Base-by-base conservation (phyloP, 2,888 invertebrate species). In the Thymelicus sylvestris region DNA sequence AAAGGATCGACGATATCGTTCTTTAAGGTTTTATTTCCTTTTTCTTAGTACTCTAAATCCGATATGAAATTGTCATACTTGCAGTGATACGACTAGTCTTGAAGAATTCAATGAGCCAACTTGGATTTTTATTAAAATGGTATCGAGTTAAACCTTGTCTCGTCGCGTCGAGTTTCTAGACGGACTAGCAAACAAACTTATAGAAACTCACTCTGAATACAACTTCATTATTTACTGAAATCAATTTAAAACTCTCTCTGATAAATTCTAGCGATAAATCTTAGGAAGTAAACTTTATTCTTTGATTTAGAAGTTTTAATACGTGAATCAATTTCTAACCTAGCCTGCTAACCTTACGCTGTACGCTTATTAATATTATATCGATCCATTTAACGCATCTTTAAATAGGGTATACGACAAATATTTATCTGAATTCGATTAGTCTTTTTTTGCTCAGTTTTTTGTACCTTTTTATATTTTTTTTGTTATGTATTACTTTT, bases 1-100 rank as follows among this genome's bases (percentile, higher is more conserved):
- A 95, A 94, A 47, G 99, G 99, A 41, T 97, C 98, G 4, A 99
- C 99, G 0, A 95, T 95, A 70, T 95, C 95, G 47, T 99, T 98
- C 83, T 99, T 99, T 86, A 94, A 95, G 94, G 98, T 98, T 90
- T 66, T 66, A 47, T 19, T 67, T 39, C 19, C 12, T 90, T 67
- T 66, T 67, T 52, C 61, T 61, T 67, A 57, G 31, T 13, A 67
- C 39, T 68, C 47, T 55, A 55, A 68, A 61, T 48, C 55, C 47
- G 6, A 50, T 48, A 48, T 63, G 48, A 48, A 63, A 68, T 47
- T 19, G 55, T 52, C 52, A 68, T 55, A 63, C 44, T 63, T 19
- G 19, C 69, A 59, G 39, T 57, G 57, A 57, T 63, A 68, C 55
- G 31, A 69, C 55, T 64, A 47, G 57, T 59, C 59, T 65, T 70